These are phyloP conservation scores for Cynopterus sphinx DNA, from an alignment of 2,797 vertebrate species.

Conservation along the genomic window DNA sequence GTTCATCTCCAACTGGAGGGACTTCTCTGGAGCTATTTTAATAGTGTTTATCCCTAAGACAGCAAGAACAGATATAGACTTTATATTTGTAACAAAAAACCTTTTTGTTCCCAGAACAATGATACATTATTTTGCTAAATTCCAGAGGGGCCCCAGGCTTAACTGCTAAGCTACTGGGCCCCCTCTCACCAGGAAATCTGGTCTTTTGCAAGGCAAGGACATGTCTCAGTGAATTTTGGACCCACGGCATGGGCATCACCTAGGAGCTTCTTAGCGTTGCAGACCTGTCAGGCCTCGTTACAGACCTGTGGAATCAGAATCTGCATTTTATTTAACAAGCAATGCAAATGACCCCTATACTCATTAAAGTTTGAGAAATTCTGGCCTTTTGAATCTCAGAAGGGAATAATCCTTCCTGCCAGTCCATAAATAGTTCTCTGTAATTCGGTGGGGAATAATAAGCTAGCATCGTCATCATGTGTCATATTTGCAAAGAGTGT, in stretches of 20 bases:
- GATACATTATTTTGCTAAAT: neutral
- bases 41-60: neutral
- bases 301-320: neutral
- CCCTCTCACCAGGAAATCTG: neutral
- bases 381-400: neutral
- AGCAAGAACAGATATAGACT: neutral
- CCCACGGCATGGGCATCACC: fast-evolving
- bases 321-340: neutral
- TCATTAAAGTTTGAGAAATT: neutral
- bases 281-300: neutral
- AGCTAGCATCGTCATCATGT: neutral
- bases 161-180: neutral
- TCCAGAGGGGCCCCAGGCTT: neutral
- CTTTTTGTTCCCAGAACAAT: neutral
- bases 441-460: neutral
- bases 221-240: neutral
- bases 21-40: neutral
- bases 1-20: neutral
- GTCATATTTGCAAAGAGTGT: neutral
- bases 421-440: neutral
- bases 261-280: neutral
- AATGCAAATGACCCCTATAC: neutral
- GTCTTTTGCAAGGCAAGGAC: neutral
- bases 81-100: neutral
- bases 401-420: neutral